Evolutionary conservation across 2,113 vertebrate genomes (phyloP).

Genomic region (Stigmatopora argus): DNA sequence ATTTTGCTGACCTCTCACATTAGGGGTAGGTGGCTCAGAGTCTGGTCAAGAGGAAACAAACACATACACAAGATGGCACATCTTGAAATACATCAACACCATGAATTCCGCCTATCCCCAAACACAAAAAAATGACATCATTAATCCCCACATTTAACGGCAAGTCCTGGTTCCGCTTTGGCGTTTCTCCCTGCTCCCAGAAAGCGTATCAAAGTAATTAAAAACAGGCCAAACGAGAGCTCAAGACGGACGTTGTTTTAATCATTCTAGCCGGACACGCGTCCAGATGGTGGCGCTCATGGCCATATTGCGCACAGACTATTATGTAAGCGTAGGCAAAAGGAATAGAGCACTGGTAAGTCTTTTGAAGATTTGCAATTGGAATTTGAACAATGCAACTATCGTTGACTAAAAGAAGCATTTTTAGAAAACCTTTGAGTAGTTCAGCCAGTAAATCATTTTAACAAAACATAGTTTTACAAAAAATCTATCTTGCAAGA

Average conservation of each 20-base stretch:
- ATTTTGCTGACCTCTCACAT: slow-evolving; percentile 67
- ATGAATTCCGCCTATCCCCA: neutral
- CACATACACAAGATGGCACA: neutral
- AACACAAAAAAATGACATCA: neutral
- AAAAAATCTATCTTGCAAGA: too few species aligned
- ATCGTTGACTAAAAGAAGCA: neutral
- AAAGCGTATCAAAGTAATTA: slow-evolving; percentile 1
- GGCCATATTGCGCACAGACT: too few species aligned
- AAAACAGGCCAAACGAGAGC: neutral
- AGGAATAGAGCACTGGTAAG: neutral
- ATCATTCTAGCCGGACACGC: neutral
- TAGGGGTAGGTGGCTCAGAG: slow-evolving; percentile 43
- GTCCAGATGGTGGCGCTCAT: neutral
- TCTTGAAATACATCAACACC: too few species aligned
- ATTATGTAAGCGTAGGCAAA: neutral
- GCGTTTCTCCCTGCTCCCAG: neutral
- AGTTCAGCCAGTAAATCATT: too few species aligned
- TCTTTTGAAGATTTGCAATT: neutral
- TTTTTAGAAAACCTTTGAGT: neutral
- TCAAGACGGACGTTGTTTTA: slow-evolving; percentile 1
- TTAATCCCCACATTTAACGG: neutral
- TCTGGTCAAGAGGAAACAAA: neutral
- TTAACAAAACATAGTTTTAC: too few species aligned
- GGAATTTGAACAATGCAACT: neutral
- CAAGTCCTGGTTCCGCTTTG: neutral